A percentile compares a stretch with the other conserved stretches of the same genome.
phyloP scores from a whole-genome alignment of 2,888 invertebrate genomes.

The Mimachlamys varia region DNA sequence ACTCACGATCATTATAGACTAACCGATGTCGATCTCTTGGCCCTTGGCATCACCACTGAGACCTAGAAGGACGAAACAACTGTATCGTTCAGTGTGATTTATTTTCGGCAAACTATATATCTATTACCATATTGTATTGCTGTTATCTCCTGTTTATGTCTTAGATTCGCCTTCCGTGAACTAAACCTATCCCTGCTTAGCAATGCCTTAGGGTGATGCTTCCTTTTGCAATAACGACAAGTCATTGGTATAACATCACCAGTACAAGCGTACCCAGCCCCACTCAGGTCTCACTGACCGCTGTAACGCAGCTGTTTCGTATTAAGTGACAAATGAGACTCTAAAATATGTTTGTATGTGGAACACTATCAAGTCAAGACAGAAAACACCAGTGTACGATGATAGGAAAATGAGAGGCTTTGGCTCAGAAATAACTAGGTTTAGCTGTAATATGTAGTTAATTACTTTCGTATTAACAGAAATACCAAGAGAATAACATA shows the following conservation, averaged over 20 bases:
- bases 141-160: too few relatives aligned
- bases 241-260: background rate
- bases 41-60: too few relatives aligned
- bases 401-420: background rate
- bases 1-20: too few relatives aligned
- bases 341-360: too few relatives aligned
- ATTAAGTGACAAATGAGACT: too few relatives aligned
- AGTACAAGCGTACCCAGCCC: background rate
- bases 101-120: too few relatives aligned
- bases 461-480: background rate
- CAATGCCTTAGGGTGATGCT: background rate
- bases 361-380: background rate
- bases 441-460: background rate
- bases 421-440: background rate
- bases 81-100: too few relatives aligned
- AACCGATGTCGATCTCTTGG: too few relatives aligned
- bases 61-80: too few relatives aligned
- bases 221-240: background rate
- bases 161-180: too few relatives aligned
- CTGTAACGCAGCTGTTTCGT: background rate
- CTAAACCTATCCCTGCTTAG: too few relatives aligned
- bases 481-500: background rate
- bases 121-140: too few relatives aligned
- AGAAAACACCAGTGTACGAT: background rate
- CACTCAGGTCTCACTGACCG: background rate